Conservation (phyloP, 1,140 invertebrate genomes). For the Conus betulinus region DNA sequence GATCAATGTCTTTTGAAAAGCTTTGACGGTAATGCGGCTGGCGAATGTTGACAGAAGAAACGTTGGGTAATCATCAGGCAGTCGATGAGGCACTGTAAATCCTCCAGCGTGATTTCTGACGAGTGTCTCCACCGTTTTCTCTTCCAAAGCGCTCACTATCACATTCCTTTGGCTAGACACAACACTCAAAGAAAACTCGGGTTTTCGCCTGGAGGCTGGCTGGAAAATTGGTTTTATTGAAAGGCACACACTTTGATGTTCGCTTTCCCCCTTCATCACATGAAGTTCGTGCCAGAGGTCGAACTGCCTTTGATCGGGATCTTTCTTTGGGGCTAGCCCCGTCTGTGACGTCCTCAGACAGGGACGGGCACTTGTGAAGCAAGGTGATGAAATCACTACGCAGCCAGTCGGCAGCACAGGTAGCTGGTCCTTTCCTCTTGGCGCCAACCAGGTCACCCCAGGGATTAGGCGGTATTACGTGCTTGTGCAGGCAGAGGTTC, state of each 20-base stretch:
- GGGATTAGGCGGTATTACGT: too few species aligned
- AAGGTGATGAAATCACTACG: too few species aligned
- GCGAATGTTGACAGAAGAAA: slow-evolving; percentile 8
- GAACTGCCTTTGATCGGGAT: neutral
- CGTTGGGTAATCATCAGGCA: slow-evolving; percentile 5
- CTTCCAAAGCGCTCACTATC: neutral
- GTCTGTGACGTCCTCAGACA: too few species aligned
- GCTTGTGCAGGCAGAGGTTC: too few species aligned
- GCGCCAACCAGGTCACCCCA: too few species aligned
- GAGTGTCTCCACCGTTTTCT: neutral
- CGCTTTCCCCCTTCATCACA: neutral
- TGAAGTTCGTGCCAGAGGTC: neutral
- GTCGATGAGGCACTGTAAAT: slow-evolving; percentile 28
- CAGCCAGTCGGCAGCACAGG: too few species aligned
- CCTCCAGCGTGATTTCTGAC: neutral
- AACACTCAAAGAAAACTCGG: neutral
- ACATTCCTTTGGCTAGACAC: neutral
- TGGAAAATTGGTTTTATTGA: slow-evolving; percentile 27
- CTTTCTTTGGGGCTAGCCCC: neutral
- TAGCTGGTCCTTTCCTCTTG: too few species aligned
- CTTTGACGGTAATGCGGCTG: neutral
- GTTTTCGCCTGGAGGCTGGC: neutral
- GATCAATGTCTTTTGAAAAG: slow-evolving; percentile 3
- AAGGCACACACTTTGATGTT: slow-evolving; percentile 23
- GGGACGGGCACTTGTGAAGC: too few species aligned